Percentiles rank a stretch among this genome's conserved stretches.
Conservation (phyloP, 2,113 vertebrate species). For the Mus musculus region DNA sequence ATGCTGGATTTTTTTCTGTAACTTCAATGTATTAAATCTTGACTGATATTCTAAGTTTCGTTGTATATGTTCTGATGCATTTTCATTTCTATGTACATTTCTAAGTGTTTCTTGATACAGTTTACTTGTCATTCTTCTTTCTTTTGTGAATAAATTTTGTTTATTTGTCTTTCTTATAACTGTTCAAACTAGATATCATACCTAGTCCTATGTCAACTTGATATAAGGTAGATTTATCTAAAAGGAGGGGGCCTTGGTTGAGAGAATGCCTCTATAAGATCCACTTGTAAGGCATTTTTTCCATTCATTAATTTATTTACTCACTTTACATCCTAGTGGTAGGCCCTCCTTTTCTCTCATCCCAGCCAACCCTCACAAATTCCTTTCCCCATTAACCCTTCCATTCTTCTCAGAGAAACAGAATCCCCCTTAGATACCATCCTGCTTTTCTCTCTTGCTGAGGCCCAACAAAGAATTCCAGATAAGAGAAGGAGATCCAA, state of each 20-base stretch:
- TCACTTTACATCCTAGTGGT: too few species aligned
- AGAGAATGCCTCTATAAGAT: background rate
- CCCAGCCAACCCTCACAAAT: too few species aligned
- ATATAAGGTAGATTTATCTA: background rate
- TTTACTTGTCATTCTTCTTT: background rate
- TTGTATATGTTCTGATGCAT: background rate
- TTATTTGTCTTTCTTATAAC: background rate
- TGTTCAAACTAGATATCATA: background rate
- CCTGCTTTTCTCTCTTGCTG: too few species aligned
- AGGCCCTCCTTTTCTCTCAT: too few species aligned
- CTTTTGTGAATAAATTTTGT: background rate
- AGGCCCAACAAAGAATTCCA: too few species aligned
- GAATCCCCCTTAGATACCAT: too few species aligned
- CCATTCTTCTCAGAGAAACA: too few species aligned
- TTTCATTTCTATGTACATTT: background rate
- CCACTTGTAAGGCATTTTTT: background rate
- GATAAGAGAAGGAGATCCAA: too few species aligned
- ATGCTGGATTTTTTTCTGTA: background rate
- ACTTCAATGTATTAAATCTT: background rate
- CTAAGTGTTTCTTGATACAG: background rate
- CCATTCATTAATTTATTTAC: too few species aligned
- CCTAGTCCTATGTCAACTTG: background rate
- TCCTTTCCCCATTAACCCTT: too few species aligned
- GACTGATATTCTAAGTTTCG: background rate
- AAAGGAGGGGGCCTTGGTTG: background rate